Base-by-base conservation (phyloP, 2,797 vertebrate species). In the Bucorvus abyssinicus region DNA sequence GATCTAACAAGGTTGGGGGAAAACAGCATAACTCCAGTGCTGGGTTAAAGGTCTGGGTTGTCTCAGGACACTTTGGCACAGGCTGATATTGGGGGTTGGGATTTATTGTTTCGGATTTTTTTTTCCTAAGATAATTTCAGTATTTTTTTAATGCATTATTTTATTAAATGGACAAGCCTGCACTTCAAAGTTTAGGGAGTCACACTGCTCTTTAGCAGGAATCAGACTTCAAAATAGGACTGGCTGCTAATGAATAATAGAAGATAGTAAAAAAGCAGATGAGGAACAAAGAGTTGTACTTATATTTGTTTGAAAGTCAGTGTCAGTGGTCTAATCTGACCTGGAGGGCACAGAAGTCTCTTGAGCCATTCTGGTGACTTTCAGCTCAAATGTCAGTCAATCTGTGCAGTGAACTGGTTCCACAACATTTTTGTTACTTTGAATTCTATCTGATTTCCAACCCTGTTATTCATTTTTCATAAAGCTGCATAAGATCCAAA, bases 21-120 rank as follows among this genome's bases (percentile, higher is more conserved):
- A 85, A 67, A 34, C 3, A 2, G 3, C 1, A 0, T 47, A 40
- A 45, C 13, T 61, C 17, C 30, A 52, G 0, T 44, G 49, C 6
- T 64, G 7, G 29, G 64, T 32, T 45, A 64, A 78, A 57, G 3
- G 5, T 56, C 29, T 40, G 9, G 4, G 14, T 12, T 40, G 68
- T 52, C 90, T 87, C 45, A 32, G 50, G 30, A 36, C 5, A 7
- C 44, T 59, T 77, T 40, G 6, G 2, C 52, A 45, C 1, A 1
- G 19, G 3, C 16, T 82, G 12, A 42, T 79, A 21, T 2, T 42
- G 12, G 38, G 9, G 4, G 3, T 21, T 63, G 16, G 13, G n/a
- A 13, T 42, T 49, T n/a, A 22, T 27, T 27, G 9, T 18, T 82
- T 45, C 14, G 3, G 4, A 10, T 49, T 27, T 24, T 13, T 36